Percentiles rank a stretch among this genome's conserved stretches.
Evolutionary conservation across 2,797 vertebrate species (phyloP).

Genomic region (Spizella passerina): DNA sequence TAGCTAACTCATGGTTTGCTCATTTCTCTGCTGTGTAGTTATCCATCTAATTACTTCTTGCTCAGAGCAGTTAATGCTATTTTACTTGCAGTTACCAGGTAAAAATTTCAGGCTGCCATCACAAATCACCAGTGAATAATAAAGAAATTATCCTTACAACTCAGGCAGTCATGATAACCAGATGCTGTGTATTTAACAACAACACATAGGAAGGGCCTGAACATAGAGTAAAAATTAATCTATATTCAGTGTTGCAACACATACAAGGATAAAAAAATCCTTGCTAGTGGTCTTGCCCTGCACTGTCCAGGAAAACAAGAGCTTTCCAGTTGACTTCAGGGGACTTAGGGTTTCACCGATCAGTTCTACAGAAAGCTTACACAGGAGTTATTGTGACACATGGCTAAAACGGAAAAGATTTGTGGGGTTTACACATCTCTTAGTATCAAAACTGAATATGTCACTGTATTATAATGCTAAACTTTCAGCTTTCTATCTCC

Average conservation of each 20-base stretch:
- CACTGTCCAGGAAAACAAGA: background rate
- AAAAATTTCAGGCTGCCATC: no score
- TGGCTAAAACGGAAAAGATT: background rate
- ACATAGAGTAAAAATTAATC: background rate
- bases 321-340: background rate
- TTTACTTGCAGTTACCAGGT: background rate
- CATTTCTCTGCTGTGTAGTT: background rate
- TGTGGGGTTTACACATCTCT: background rate
- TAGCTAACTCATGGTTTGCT: background rate
- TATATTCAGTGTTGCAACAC: background rate
- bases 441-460: background rate
- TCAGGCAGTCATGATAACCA: background rate
- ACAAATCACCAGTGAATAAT: no score
- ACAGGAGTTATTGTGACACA: background rate
- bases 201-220: background rate
- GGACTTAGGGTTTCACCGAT: background rate
- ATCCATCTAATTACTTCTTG: background rate
- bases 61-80: background rate
- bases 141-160: no score
- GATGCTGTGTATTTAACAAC: background rate
- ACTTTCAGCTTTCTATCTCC: background rate
- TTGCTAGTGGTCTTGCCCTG: background rate
- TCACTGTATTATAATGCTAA: background rate
- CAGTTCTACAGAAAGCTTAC: background rate
- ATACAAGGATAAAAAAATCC: background rate